These are phyloP conservation scores for Drosophila neotestacea DNA, from an alignment of 2,888 invertebrate species.

Conservation along the genomic window DNA sequence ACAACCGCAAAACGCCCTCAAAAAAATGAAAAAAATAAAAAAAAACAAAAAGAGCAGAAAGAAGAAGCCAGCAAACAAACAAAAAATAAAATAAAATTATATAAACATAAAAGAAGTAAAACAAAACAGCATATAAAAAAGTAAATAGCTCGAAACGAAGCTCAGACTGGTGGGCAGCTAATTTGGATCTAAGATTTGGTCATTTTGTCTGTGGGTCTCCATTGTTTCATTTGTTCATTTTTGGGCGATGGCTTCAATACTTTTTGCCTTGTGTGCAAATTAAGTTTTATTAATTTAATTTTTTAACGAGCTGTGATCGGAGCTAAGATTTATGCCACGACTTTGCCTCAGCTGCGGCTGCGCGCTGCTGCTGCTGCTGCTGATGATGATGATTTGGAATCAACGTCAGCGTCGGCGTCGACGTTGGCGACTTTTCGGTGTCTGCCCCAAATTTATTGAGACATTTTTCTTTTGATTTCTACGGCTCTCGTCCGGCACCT, in stretches of 20 bases:
- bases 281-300: conserved; percentile 79
- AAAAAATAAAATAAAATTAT: neutral
- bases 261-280: conserved; percentile 64
- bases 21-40: conserved; percentile 23
- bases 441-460: conserved; percentile 65
- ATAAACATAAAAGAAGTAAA: conserved; percentile 11
- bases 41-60: conserved; percentile 1
- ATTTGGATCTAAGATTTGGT: conserved; percentile 73
- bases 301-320: conserved; percentile 75
- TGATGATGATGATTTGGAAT: conserved; percentile 28
- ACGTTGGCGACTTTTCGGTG: conserved; percentile 31
- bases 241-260: conserved; percentile 27
- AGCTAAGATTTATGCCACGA: conserved; percentile 61
- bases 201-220: conserved; percentile 38
- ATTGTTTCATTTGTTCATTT: conserved; percentile 51
- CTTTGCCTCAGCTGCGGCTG: neutral
- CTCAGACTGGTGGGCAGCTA: conserved; percentile 66
- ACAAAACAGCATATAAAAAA: conserved; percentile 9
- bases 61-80: conserved; percentile 1
- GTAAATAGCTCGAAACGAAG: conserved; percentile 31
- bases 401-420: conserved; percentile 21
- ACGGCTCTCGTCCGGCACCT: conserved; percentile 34
- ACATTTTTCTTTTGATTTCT: conserved; percentile 58
- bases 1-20: conserved; percentile 63
- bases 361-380: neutral